Base-by-base conservation (phyloP, 1,140 invertebrate species). In the Drosophila simulans region DNA sequence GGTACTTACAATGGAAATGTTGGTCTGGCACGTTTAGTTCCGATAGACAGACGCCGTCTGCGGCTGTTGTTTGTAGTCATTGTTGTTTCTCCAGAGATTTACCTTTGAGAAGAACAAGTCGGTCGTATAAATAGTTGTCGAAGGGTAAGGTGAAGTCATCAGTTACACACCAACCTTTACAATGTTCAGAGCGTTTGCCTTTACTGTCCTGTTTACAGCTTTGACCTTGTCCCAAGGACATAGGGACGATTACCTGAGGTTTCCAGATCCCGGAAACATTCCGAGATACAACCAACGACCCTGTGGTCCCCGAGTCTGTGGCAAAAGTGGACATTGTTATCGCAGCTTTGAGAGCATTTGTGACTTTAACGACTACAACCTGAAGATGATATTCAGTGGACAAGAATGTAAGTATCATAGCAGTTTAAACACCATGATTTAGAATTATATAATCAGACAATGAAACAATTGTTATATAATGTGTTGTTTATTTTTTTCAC, bases 281-380 rank as follows among this genome's bases (percentile, higher is more conserved):
- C 4, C 27, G 1, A 34, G 13, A 4, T 12, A 22, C 1, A 4
- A 2, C 25, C 22, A 15, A 8, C 5, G 25, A 40, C 0, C 34
- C 31, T 86, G 83, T 27, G 70, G 66, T 1, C 68, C 40, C 0
- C 35, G 65, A 25, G 48, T 86, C 2, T 86, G 82, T 12, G 70
- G 34, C 15, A 63, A 48, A 15, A 68, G 73, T 40, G 84, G 79
- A 0, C 49, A 49, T 17, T 66, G 58, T 0, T 88, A 79, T 58
- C 65, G 62, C 22, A 37, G 25, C 5, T 88, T 88, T 2, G 49
- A 51, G 1, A 79, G 70, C 20, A 12, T 69, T 12, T 88, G 83
- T 35, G 54, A 34, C 7, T 25, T 88, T 1, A 62, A 42, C 17
- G 42, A 77, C 10, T 22, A 65, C 27, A 86, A 86, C 49, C 4